Evolutionary conservation across 2,113 vertebrate species (phyloP), one percentile per base, ranked within the genome.

Genomic region (Mustela lutreola): DNA sequence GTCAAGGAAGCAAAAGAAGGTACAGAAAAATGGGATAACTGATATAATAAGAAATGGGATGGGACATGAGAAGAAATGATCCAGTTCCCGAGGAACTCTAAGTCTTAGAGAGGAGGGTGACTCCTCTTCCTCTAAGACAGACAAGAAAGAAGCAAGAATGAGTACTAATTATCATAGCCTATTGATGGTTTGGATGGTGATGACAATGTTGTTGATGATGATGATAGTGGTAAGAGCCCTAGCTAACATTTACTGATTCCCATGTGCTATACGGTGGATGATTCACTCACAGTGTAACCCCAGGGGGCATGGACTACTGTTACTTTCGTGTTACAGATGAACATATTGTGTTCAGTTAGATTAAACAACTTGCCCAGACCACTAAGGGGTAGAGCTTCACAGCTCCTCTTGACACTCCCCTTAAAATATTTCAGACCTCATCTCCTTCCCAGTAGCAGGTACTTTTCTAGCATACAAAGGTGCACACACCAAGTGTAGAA

Each of bases 241-340:
- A 78, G 82, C 62, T 84, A 82, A 39, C 19, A 19, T 42, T 60
- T 56, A 63, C 2, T 71, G 18, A 28, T 39, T 60, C 60, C 63
- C n/a, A 18, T 1, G 28, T 48, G 36, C 19, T 62, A 42, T 3
- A 60, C 19, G 12, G 0, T 31, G 12, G n/a, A 22, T 56, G 50
- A 1, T n/a, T 84, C 65, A 65, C 22, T 65, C 91, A 45, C 2
- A 71, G 33, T 3, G 5, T 21, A n/a, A 79, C 39, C 62, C 42
- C 9, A 10, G 31, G 11, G 4, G 6, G 31, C 36, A 53, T 11
- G 12, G 8, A 19, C 7, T 21, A 31, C 14, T 36, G 7, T 53
- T 70, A 76, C 28, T 90, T 60, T 73, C 14, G 48, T 78, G 79
- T 79, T 75, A 89, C 79, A 86, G 26, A n/a, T 60, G n/a, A 89